A percentile compares a stretch with the other conserved stretches of the same genome.
Conservation (phyloP, 1,140 invertebrate species). For the Bactericera cockerelli region DNA sequence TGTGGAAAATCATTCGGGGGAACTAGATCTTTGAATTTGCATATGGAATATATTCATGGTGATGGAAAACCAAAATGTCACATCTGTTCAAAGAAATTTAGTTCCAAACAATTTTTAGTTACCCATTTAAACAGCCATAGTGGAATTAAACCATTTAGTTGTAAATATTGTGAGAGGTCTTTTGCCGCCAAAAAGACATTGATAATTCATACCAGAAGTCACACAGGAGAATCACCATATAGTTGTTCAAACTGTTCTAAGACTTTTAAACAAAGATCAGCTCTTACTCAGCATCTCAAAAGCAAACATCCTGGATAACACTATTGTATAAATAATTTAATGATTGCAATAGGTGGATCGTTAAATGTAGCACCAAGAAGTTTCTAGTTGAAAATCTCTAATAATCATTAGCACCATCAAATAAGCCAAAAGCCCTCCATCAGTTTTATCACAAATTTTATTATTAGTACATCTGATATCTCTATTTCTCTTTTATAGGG, state of each 20-base stretch:
- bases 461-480: too few species aligned
- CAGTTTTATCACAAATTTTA: too few species aligned
- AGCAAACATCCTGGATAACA: constrained; percentile 6
- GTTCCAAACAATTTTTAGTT: neutral
- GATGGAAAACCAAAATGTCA: constrained; percentile 24
- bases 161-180: constrained; percentile 40
- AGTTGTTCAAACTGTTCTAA: constrained; percentile 41
- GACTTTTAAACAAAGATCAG: constrained; percentile 39
- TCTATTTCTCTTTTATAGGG: too few species aligned
- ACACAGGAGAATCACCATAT: constrained; percentile 23
- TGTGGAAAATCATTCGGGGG: neutral
- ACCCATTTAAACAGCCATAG: constrained; percentile 20
- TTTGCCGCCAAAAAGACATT: constrained; percentile 44
- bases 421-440: too few species aligned
- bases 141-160: constrained; percentile 32
- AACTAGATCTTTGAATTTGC: neutral
- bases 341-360: too few species aligned
- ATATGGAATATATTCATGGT: too few species aligned
- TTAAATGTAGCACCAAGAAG: too few species aligned
- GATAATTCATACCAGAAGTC: constrained; percentile 32
- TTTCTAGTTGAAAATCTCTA: too few species aligned
- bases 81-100: constrained; percentile 31
- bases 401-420: too few species aligned
- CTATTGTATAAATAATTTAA: too few species aligned
- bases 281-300: neutral